Evolutionary conservation across 35 echinoderm and acorn worm genomes (phyloP), one percentile per base, ranked within the genome.

Genomic region (Nesometra sesokonis): DNA sequence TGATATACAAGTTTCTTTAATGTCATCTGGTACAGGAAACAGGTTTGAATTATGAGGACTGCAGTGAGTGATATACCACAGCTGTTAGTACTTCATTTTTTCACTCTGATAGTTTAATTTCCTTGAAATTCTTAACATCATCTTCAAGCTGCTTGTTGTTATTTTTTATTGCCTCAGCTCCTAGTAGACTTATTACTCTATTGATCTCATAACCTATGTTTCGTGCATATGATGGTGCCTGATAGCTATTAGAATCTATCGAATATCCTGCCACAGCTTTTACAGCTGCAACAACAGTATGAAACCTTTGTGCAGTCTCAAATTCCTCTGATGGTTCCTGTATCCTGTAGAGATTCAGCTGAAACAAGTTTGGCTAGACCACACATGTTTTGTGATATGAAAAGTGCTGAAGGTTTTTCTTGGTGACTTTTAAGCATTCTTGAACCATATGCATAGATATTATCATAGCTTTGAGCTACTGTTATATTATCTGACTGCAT

Each of bases 341-440:
- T 5, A 57, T 91, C 89, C n/a, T 38, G 1, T 0, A 38, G 27
- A 30, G 38, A 5, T 5, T 84, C 84, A 30, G 33, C 77, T 17
- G 80, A 40, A 32, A 87, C 84, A 5, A 87, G 34, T 82, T 77
- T 91, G 0, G 85, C 90, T 27, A 91, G 29, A 82, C 87, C 81
- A 13, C 90, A 1, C 90, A 91, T 91, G 7, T 83, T 82, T 33
- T 87, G 90, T 34, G 90, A 91, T 38, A 91, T 82, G 13, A 38
- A 29, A 34, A 77, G 86, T 30, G 76, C 90, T 11, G 87, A 77
- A 79, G 82, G 90, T 17, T 77, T 1, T 83, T 91, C 85, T 33
- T 85, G 85, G 36, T 91, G 90, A 33, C 17, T 84, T 32, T 30
- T 36, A n/a, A 91, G 35, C 67, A 91, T 32, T 47, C 43, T 87